Conservation (phyloP, 2,113 vertebrate genomes). For the Embiotoca jacksoni region DNA sequence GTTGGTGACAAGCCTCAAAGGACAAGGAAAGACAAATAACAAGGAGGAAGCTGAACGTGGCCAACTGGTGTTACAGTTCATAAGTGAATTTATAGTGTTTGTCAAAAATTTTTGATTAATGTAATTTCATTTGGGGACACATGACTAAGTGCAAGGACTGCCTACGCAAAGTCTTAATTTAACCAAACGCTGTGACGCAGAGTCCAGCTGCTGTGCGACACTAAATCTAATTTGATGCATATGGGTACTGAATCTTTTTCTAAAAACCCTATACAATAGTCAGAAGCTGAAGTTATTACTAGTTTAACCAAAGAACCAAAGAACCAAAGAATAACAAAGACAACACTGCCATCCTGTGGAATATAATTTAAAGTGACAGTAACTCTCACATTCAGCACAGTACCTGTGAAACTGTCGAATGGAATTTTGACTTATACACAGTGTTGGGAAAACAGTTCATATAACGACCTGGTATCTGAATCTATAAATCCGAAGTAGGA, state of each 20-base stretch:
- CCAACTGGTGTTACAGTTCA: not conserved
- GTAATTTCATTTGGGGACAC: conserved; percentile 1
- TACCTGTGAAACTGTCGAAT: not conserved
- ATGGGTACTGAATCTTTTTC: not conserved
- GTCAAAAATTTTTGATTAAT: not conserved
- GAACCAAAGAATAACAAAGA: not conserved
- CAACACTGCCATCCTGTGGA: conserved; percentile 71
- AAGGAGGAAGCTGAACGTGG: not conserved
- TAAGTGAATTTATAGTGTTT: not conserved
- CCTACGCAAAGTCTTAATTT: not conserved
- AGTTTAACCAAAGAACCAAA: no score
- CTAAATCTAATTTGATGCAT: not conserved
- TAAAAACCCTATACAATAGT: not conserved
- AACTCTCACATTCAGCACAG: not conserved
- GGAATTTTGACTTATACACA: not conserved
- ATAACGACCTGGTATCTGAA: not conserved
- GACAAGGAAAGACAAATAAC: conserved; percentile 52
- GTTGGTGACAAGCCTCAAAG: not conserved
- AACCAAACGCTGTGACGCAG: not conserved
- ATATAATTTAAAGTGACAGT: not conserved
- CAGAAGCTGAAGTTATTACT: not conserved
- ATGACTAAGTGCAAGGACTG: not conserved
- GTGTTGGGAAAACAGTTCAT: not conserved
- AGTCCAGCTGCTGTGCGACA: not conserved
- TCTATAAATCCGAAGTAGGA: not conserved